Evolutionary conservation across 2,888 invertebrate genomes (phyloP).

Genomic region (Cryptocephalus primarius): DNA sequence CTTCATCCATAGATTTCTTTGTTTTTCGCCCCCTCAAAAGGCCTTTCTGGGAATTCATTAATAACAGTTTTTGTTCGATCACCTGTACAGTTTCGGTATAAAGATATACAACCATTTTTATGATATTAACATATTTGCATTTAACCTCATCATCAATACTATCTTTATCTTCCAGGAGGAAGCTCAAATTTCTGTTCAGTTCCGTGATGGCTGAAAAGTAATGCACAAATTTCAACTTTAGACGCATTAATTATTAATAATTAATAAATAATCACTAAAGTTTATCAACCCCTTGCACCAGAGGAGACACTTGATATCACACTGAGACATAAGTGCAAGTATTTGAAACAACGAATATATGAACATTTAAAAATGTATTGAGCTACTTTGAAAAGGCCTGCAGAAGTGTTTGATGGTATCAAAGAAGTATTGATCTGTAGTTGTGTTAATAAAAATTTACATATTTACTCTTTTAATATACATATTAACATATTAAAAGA

Average conservation of each 20-base stretch:
- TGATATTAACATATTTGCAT: constrained; percentile 50
- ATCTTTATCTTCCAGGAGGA: constrained; percentile 42
- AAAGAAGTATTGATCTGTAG: too few relatives aligned
- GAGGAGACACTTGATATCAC: too few relatives aligned
- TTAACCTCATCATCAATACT: constrained; percentile 42
- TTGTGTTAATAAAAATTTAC: too few relatives aligned
- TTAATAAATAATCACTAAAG: too few relatives aligned
- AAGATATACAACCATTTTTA: constrained; percentile 71
- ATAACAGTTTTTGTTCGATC: constrained; percentile 52
- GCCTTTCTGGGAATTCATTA: constrained; percentile 42
- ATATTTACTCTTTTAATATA: too few relatives aligned
- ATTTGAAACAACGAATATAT: background rate
- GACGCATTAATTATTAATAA: background rate
- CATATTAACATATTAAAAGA: too few relatives aligned
- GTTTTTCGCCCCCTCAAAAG: constrained; percentile 20
- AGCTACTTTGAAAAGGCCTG: background rate
- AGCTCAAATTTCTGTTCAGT: constrained; percentile 44
- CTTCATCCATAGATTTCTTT: constrained; percentile 26
- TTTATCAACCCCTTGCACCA: background rate
- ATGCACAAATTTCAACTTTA: too few relatives aligned
- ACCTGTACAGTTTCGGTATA: constrained; percentile 48
- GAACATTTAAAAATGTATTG: background rate
- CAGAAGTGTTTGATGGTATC: too few relatives aligned
- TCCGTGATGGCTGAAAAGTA: constrained; percentile 39
- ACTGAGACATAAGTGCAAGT: background rate